phyloP scores from a whole-genome alignment of 1,140 invertebrate species.

The Polypedilum vanderplanki region DNA sequence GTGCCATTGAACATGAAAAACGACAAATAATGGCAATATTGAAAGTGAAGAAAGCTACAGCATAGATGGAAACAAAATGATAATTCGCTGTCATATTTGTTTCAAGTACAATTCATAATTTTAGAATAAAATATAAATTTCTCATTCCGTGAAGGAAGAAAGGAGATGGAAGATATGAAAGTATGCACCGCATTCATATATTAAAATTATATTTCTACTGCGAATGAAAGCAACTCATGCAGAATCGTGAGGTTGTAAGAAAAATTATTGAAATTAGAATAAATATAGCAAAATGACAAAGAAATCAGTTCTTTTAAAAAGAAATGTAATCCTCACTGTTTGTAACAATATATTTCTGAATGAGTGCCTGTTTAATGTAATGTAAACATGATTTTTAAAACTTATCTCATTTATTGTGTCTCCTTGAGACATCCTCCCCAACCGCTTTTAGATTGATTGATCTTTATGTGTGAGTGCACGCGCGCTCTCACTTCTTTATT shows the following conservation, averaged over 20 bases:
- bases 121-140: conserved; percentile 2
- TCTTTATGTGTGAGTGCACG: neutral
- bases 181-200: too few species aligned
- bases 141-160: neutral
- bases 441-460: neutral
- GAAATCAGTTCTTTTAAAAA: neutral
- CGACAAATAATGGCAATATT: too few species aligned
- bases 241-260: too few species aligned
- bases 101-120: neutral
- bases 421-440: neutral
- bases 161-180: neutral
- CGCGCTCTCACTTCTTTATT: neutral
- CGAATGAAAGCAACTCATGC: too few species aligned
- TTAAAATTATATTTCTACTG: too few species aligned
- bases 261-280: too few species aligned
- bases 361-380: conserved; percentile 19
- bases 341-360: neutral
- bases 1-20: too few species aligned
- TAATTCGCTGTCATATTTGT: too few species aligned
- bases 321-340: neutral
- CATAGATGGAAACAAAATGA: too few species aligned
- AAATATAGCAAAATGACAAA: neutral
- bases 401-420: neutral
- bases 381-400: conserved; percentile 23
- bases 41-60: too few species aligned